A percentile compares a stretch with the other conserved stretches of the same genome.
phyloP scores from a whole-genome alignment of 2,113 vertebrate genomes.

The Tyrannus savana region DNA sequence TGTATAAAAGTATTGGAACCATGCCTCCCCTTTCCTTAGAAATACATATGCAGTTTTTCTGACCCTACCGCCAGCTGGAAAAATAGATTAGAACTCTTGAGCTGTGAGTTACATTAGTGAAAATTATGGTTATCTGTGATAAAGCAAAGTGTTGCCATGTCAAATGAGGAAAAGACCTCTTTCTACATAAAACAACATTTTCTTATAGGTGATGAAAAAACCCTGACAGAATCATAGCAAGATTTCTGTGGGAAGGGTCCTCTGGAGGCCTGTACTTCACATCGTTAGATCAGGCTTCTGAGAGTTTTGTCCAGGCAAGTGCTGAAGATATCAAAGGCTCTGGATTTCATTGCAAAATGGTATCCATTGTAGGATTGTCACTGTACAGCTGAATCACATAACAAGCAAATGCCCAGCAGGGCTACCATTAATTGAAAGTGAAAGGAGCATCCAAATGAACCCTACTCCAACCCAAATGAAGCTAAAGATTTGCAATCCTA shows the following conservation, averaged over 20 bases:
- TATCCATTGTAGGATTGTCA: background rate
- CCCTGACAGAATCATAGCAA: background rate
- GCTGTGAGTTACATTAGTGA: background rate
- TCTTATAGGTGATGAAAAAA: background rate
- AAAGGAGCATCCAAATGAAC: background rate
- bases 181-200: background rate
- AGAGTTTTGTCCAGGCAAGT: background rate
- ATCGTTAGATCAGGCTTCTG: background rate
- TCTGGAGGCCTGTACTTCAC: background rate
- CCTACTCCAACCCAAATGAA: background rate
- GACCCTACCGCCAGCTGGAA: background rate
- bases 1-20: background rate
- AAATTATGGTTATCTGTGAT: background rate
- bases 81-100: conserved; percentile 12
- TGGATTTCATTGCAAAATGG: background rate
- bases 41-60: background rate
- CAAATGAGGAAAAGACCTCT: background rate
- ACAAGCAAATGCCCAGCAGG: background rate
- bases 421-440: conserved; percentile 3
- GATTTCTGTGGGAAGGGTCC: background rate
- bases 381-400: background rate
- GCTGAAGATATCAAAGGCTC: background rate
- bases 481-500: background rate
- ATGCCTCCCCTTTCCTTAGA: conserved; percentile 1
- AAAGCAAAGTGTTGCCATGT: background rate